Base-by-base conservation (phyloP, 2,113 vertebrate genomes). In the Limanda limanda region DNA sequence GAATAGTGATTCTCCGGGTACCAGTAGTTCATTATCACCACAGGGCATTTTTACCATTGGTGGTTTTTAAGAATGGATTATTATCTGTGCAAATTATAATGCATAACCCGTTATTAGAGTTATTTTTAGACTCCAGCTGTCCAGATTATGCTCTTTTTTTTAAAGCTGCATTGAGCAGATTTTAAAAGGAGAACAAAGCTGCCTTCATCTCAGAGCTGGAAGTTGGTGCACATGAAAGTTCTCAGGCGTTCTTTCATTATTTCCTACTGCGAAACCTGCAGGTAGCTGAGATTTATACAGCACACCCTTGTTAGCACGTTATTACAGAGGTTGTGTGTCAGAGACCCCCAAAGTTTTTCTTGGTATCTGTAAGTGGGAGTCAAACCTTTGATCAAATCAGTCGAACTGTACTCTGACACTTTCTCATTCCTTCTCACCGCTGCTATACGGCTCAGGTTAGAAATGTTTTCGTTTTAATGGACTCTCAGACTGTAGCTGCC, bases 61-160 rank as follows among this genome's bases (percentile, higher is more conserved):
- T 14, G 2, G 2, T 42, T 67, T 52, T 64, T 48, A 27, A 52
- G 14, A 69, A 37, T 42, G 17, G n/a, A 60, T n/a, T 61, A 24
- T 25, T 27, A 51, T 58, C 14, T 24, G 24, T 65, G 21, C 15
- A 31, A 64, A 68, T 9, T 48, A 18, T 3, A 75, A 72, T 62
- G 60, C 64, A 47, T 31, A 68, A 76, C 6, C 27, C 24, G 48
- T 84, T 72, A 66, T 69, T 21, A 21, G 3, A 15, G 52, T 18
- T 47, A 58, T 78, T 64, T 71, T 71, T 23, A 54, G 54, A 52
- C 45, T 24, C 13, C 71, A 62, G 62, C 54, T 54, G 76, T 75
- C 14, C 75, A 69, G 35, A 70, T 66, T 31, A 21, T 42, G 18
- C 10, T 18, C 20, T 52, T 60, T 35, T 67, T 42, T 63, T 13